These are phyloP conservation scores for Jaculus jaculus DNA, from an alignment of 2,113 vertebrate genomes.

Conservation along the genomic window DNA sequence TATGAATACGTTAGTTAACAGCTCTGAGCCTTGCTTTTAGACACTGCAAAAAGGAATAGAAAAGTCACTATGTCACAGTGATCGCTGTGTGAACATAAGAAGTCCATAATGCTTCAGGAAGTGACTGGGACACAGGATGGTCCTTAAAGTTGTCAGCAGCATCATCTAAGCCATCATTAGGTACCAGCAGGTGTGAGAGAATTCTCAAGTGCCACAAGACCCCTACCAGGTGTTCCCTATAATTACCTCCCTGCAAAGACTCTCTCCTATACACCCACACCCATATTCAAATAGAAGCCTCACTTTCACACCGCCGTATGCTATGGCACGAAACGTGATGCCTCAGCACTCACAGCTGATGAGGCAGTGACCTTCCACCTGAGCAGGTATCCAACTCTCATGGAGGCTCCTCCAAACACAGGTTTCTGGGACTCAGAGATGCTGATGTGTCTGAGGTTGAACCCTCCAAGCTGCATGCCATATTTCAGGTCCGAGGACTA, in stretches of 20 bases:
- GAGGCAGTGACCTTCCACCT: background rate
- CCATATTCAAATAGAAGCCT: background rate
- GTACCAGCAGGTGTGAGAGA: background rate
- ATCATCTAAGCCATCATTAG: background rate
- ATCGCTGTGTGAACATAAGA: background rate
- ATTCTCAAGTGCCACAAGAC: too few relatives aligned
- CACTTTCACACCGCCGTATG: fast-evolving
- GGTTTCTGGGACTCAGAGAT: background rate
- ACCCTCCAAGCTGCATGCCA: background rate
- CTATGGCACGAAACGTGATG: background rate
- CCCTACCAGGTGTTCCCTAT: background rate
- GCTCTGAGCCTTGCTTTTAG: background rate
- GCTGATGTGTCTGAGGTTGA: background rate
- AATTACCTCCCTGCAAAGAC: background rate
- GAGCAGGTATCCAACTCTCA: background rate
- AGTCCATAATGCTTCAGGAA: background rate
- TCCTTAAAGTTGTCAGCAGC: background rate
- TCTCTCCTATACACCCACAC: background rate
- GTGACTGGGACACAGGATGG: fast-evolving
- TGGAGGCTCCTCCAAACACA: background rate
- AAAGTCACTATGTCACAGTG: background rate
- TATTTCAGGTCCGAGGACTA: too few relatives aligned
- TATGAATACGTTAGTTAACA: background rate
- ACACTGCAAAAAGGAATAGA: background rate
- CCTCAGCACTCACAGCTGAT: background rate